phyloP scores from a whole-genome alignment of 2,797 vertebrate genomes.

The Zalophus californianus region DNA sequence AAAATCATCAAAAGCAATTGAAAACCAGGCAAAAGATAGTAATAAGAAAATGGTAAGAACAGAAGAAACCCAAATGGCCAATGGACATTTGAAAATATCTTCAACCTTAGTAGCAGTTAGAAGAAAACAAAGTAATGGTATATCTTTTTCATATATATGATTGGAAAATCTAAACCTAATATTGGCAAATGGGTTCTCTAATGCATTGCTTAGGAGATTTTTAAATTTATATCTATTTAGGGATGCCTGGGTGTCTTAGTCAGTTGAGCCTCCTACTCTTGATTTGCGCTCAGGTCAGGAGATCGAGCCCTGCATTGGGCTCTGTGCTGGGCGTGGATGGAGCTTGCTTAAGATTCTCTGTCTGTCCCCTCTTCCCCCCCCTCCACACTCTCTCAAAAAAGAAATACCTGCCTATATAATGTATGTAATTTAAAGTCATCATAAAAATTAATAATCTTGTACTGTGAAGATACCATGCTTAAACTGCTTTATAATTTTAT shows the following conservation, averaged over 20 bases:
- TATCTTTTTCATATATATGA: not conserved
- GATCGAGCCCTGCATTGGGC: not conserved
- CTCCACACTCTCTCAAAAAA: too few species aligned
- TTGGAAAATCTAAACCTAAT: not conserved
- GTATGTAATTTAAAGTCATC: not conserved
- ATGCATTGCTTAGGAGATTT: not conserved
- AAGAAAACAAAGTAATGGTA: not conserved
- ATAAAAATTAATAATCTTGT: not conserved
- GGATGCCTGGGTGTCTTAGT: not conserved
- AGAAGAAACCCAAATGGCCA: not conserved
- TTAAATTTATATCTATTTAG: not conserved
- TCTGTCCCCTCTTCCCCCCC: not conserved
- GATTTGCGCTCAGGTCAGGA: not conserved
- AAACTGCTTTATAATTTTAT: conserved; percentile 5
- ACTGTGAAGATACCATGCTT: not conserved
- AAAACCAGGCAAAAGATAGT: not conserved
- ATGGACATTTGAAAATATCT: not conserved
- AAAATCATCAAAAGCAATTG: not conserved
- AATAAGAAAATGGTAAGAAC: not conserved
- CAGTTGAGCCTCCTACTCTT: not conserved
- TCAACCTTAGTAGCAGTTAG: not conserved
- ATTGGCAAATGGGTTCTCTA: not conserved
- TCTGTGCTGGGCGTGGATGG: not conserved
- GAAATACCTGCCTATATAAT: not conserved
- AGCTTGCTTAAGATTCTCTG: not conserved